These are phyloP conservation scores for Coturnix japonica DNA, from an alignment of 2,113 vertebrate species.

Conservation along the genomic window DNA sequence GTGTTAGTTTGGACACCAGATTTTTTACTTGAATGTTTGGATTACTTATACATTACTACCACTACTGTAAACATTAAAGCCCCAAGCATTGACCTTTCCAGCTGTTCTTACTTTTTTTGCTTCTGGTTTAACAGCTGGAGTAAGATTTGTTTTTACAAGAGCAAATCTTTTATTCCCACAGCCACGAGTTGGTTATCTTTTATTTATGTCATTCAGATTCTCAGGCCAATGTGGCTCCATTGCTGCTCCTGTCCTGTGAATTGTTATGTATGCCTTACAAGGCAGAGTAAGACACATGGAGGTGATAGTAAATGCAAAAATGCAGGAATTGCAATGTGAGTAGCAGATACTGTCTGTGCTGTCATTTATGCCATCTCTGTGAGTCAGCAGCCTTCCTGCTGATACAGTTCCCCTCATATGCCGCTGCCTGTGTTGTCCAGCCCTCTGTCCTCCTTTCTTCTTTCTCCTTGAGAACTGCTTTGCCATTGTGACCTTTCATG, in stretches of 20 bases:
- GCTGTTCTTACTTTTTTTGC: neutral
- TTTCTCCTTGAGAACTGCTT: constrained; percentile 25
- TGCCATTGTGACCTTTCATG: neutral
- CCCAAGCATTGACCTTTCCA: neutral
- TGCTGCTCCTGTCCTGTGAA: neutral
- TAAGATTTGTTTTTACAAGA: neutral
- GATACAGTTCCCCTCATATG: neutral
- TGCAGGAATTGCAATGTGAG: neutral
- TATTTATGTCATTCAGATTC: neutral
- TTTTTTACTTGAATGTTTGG: neutral
- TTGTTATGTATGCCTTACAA: neutral
- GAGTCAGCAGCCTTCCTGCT: constrained; percentile 22
- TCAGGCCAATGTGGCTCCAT: neutral
- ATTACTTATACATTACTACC: neutral
- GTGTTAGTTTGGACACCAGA: neutral
- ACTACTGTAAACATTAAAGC: neutral
- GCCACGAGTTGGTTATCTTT: neutral
- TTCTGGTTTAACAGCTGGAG: neutral
- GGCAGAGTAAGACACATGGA: neutral
- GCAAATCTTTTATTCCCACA: neutral
- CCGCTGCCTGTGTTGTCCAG: neutral
- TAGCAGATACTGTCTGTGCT: neutral
- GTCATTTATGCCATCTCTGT: neutral
- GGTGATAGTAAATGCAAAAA: neutral
- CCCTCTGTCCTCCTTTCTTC: neutral